Base-by-base conservation (phyloP, 2,888 invertebrate genomes). In the Rhimphoctona megacephalus region DNA sequence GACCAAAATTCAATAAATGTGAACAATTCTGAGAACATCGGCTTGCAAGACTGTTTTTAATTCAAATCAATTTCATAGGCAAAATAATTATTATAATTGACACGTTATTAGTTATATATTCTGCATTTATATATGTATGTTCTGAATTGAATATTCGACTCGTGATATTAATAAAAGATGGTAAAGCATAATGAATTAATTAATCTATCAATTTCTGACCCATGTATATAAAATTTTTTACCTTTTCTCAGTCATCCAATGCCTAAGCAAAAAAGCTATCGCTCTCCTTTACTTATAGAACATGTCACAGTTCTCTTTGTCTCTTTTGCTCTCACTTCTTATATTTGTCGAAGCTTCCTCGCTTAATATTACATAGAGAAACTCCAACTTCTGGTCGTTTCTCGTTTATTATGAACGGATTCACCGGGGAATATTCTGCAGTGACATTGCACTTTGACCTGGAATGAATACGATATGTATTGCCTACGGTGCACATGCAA, bases 321-420 rank as follows among this genome's bases (percentile, higher is more conserved):
- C 66, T 66, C 49, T 22, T 19, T 36, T 11, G 11, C 39, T 61
- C 39, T 64, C 19, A 25, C 33, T 76, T 43, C 19, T 64, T 25
- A 19, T 25, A 57, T 49, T 81, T 36, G 69, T 74, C 54, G 57
- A 54, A 74, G 73, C 73, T 86, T 81, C 70, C 61, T 22, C 83
- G 72, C 67, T 86, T 77, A 86, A 86, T 86, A 81, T 83, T 86
- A 67, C 80, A 86, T 86, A 73, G n/a, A 70, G 77, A 67, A 74
- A 46, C 61, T 81, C 73, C 77, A 73, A 83, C 77, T 86, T 81
- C 83, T 73, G 52, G 81, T 81, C 77, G 72, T 61, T 83, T 43
- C 86, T 83, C 66, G 57, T 86, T 81, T 61, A 83, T 78, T 86
- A 81, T 81, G 67, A 69, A 86, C 66, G 78, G 54, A 77, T 81